Percentiles rank a stretch among this genome's conserved stretches.
phyloP scores from a whole-genome alignment of 2,113 vertebrate species.

The Sander lucioperca region DNA sequence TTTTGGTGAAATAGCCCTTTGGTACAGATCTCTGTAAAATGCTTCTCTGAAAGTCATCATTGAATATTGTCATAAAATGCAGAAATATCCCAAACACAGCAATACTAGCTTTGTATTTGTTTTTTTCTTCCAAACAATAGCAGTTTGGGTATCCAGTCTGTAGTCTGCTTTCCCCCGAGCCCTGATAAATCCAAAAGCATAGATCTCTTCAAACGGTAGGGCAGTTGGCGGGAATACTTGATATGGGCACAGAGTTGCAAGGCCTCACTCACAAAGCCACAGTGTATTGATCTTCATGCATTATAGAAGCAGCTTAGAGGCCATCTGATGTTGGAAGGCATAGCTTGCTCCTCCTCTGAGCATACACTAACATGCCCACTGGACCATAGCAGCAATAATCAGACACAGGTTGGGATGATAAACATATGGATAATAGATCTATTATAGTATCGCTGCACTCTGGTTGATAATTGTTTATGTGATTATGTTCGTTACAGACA shows the following conservation, averaged over 20 bases:
- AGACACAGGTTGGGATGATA: constrained; percentile 54
- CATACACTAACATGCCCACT: constrained; percentile 65
- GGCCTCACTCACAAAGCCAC: constrained; percentile 75
- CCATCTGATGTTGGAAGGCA: constrained; percentile 69
- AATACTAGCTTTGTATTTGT: constrained; percentile 25
- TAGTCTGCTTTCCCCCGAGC: constrained; percentile 52
- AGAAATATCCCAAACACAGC: constrained; percentile 56
- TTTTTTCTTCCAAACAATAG: constrained; percentile 44
- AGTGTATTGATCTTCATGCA: constrained; percentile 81
- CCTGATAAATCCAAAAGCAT: constrained; percentile 65
- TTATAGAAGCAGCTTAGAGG: constrained; percentile 76
- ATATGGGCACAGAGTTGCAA: constrained; percentile 65
- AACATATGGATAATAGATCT: constrained; percentile 69
- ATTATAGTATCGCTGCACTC: constrained; percentile 9
- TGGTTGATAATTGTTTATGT: constrained; percentile 50
- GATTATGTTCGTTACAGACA: constrained; percentile 47
- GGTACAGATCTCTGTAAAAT: constrained; percentile 30
- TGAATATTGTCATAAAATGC: constrained; percentile 48
- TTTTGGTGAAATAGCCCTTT: constrained; percentile 12
- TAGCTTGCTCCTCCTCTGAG: constrained; percentile 49
- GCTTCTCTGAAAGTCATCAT: constrained; percentile 17
- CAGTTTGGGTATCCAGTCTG: constrained; percentile 50
- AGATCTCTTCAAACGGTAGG: constrained; percentile 65
- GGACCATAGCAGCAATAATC: constrained; percentile 72
- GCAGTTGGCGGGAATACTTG: constrained; percentile 70